Evolutionary conservation across 2,888 invertebrate genomes (phyloP), one percentile per base, ranked within the genome.

Genomic region (Lithophane leautieri): DNA sequence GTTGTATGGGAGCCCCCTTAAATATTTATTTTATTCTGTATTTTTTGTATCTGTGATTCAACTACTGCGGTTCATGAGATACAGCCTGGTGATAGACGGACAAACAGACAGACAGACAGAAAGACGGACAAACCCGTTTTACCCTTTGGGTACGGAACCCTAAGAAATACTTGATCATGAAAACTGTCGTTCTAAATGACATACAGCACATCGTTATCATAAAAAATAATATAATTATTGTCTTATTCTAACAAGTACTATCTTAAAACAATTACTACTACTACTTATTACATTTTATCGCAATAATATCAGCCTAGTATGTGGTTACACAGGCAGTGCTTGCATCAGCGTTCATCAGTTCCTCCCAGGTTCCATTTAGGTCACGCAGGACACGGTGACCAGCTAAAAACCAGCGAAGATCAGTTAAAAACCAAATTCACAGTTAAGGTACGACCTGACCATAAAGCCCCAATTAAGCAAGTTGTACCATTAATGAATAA

Each of bases 401-500:
- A n/a, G n/a, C n/a, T n/a, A n/a, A n/a, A n/a, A n/a, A 34, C 34
- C 34, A 34, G 34, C 34, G n/a, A n/a, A n/a, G n/a, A n/a, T n/a
- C n/a, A n/a, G n/a, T n/a, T n/a, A n/a, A 34, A 34, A 34, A 34
- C 34, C 34, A 47, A 16, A 67, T 52, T n/a, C 2, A 67, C 67
- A 52, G 50, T n/a, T 52, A 34, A n/a, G 47, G 6, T 2, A 8
- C 22, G n/a, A 71, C 16, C 40, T 7, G 28, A 34, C 25, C 1
- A 52, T 79, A 65, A 50, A 72, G 14, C 4, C 9, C 22, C 56
- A 47, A 65, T 80, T 54, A 73, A 65, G 40, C 12, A 78, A 60
- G 65, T 65, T 60, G 80, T 52, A 47, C 14, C 63, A 65, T 78
- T 80, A 79, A 78, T 79, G 19, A 78, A 22, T 52, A 60, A 68